phyloP scores from a whole-genome alignment of 2,888 invertebrate species.

The Scaeva pyrastri region DNA sequence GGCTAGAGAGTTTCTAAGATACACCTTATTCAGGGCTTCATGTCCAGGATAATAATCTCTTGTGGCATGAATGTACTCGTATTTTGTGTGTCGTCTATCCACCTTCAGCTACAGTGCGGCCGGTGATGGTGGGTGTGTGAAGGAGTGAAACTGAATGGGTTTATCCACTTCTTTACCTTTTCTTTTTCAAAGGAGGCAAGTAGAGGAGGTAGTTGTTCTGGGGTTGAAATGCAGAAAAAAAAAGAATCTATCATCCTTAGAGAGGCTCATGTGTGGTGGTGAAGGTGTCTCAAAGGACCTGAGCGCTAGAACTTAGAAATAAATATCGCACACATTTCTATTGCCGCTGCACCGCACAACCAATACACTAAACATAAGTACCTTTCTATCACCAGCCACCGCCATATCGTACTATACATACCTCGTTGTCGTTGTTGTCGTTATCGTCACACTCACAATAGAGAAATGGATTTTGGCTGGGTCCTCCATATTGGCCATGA shows the following conservation, averaged over 20 bases:
- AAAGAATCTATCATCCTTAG: conserved; percentile 52
- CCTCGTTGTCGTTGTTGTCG: conserved; percentile 8
- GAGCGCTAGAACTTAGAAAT: conserved; percentile 57
- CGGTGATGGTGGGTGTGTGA: conserved; percentile 32
- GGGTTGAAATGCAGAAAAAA: conserved; percentile 16
- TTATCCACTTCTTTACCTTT: conserved; percentile 10
- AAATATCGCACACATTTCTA: conserved; percentile 61
- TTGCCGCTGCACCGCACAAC: conserved; percentile 40
- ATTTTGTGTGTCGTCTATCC: conserved; percentile 29
- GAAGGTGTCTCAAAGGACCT: conserved; percentile 73
- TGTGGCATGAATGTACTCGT: conserved; percentile 26
- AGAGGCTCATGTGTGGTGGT: conserved; percentile 5
- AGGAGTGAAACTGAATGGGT: conserved; percentile 43
- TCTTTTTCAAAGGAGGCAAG: conserved; percentile 9
- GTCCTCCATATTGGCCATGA: conserved; percentile 31
- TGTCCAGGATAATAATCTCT: conserved; percentile 70
- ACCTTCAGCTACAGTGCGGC: background rate
- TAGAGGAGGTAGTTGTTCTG: background rate
- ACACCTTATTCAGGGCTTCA: conserved; percentile 59
- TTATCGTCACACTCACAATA: conserved; percentile 51
- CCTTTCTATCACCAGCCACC: conserved; percentile 6
- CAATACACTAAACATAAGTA: background rate
- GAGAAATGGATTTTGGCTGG: conserved; percentile 35
- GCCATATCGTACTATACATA: background rate
- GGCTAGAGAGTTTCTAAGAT: conserved; percentile 31